Evolutionary conservation across 2,888 invertebrate species (phyloP).

Genomic region (Horisme vitalbata): DNA sequence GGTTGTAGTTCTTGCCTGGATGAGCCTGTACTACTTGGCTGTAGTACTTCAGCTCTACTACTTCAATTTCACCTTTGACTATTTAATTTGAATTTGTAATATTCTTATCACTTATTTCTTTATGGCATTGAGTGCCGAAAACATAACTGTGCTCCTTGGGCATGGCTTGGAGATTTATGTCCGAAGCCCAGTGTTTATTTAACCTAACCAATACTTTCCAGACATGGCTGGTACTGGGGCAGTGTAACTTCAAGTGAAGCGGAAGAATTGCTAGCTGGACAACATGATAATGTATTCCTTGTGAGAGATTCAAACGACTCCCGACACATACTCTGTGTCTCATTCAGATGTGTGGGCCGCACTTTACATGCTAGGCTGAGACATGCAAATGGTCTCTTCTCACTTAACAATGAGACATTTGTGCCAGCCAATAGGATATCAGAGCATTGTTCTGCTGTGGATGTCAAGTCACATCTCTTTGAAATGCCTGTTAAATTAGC

Average conservation of each 20-base stretch:
- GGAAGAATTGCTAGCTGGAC: conserved; percentile 85
- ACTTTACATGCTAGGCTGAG: conserved; percentile 88
- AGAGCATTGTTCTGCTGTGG: conserved; percentile 76
- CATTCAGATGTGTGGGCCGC: conserved; percentile 87
- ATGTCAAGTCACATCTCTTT: conserved; percentile 73
- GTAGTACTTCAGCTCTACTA: no score
- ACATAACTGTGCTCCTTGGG: no score
- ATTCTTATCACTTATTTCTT: no score
- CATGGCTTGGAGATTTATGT: no score
- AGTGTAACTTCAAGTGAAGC: conserved; percentile 88
- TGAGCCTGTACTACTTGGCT: no score
- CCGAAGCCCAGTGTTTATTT: no score
- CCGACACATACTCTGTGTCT: conserved; percentile 87
- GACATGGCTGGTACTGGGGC: conserved; percentile 90
- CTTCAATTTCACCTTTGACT: no score
- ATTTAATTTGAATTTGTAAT: no score
- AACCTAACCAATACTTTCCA: no score
- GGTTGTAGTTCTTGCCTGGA: no score
- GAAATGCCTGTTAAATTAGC: conserved; percentile 78
- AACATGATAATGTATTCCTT: conserved; percentile 89
- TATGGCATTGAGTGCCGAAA: no score
- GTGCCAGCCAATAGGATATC: conserved; percentile 76
- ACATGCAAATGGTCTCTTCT: conserved; percentile 87
- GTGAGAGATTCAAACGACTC: conserved; percentile 88
- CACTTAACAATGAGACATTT: conserved; percentile 82